A percentile compares a stretch with the other conserved stretches of the same genome.
phyloP scores from a whole-genome alignment of 2,888 invertebrate species.

The Drosophila testacea region DNA sequence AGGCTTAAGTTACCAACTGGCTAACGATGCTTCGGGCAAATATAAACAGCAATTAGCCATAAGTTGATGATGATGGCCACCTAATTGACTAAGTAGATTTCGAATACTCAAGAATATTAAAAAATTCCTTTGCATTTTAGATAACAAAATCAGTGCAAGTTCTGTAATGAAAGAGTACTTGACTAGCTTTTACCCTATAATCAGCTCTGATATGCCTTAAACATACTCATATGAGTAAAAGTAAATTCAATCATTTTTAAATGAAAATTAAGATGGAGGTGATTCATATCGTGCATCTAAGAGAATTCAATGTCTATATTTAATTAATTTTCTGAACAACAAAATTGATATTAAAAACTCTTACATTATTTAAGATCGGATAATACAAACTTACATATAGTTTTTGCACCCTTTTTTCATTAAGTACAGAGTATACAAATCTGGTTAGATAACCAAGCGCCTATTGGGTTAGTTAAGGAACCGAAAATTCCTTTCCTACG shows the following conservation, averaged over 20 bases:
- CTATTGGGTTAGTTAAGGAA: constrained; percentile 39
- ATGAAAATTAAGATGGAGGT: too few relatives aligned
- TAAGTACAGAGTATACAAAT: constrained; percentile 21
- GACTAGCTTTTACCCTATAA: background rate
- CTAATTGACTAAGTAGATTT: constrained; percentile 55
- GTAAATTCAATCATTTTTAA: too few relatives aligned
- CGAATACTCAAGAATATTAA: constrained; percentile 37
- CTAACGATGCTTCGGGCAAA: constrained; percentile 36
- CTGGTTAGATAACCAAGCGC: constrained; percentile 11
- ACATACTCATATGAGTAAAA: background rate
- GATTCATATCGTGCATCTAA: too few relatives aligned
- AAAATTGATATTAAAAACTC: too few relatives aligned
- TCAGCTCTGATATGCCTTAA: too few relatives aligned
- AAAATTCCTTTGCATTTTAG: constrained; percentile 49
- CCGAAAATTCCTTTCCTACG: constrained; percentile 41
- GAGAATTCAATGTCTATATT: too few relatives aligned
- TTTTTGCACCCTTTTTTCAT: background rate
- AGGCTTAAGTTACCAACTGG: constrained; percentile 47
- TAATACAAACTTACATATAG: background rate
- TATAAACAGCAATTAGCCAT: constrained; percentile 64
- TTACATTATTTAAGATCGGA: too few relatives aligned
- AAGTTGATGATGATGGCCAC: constrained; percentile 37
- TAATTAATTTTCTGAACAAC: background rate
- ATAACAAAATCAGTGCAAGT: background rate
- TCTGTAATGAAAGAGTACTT: background rate